Evolutionary conservation across 2,888 invertebrate species (phyloP).

Genomic region (Reticulitermes lucifugus): DNA sequence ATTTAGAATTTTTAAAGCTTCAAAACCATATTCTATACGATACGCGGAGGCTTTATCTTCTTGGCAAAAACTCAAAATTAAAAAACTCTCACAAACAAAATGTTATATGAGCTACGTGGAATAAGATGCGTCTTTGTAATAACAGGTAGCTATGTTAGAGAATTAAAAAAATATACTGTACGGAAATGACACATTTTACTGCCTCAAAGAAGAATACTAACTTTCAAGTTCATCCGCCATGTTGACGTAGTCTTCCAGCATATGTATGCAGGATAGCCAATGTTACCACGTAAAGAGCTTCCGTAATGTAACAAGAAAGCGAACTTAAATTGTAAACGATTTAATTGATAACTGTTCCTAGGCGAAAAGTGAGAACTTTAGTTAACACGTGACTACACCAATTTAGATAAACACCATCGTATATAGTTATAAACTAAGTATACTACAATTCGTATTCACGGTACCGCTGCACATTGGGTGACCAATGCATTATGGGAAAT

Average conservation of each 20-base stretch:
- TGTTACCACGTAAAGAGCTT: not conserved
- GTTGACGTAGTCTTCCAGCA: slow-evolving; percentile 69
- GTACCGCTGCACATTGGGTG: not conserved
- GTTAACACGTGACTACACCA: too few relatives aligned
- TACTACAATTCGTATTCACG: not conserved
- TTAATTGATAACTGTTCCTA: not conserved
- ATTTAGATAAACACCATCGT: not conserved
- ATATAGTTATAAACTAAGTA: not conserved
- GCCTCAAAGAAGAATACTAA: slow-evolving; percentile 65
- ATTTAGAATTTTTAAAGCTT: slow-evolving; percentile 37
- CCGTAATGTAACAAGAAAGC: not conserved
- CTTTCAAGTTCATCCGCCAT: slow-evolving; percentile 86
- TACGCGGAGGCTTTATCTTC: slow-evolving; percentile 9
- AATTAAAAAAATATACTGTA: not conserved
- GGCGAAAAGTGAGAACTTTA: too few relatives aligned
- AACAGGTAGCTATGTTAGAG: not conserved
- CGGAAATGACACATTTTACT: not conserved
- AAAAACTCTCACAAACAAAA: not conserved
- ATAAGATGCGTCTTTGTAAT: not conserved
- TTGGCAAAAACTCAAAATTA: slow-evolving; percentile 34
- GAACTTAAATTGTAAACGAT: too few relatives aligned
- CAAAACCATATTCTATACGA: not conserved
- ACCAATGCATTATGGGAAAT: not conserved
- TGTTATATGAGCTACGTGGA: not conserved
- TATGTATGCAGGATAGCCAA: slow-evolving; percentile 10